Percentiles rank a stretch among this genome's conserved stretches.
These are phyloP conservation scores for Sebastes baramenuke DNA, from an alignment of 2,797 vertebrate genomes.

Conservation along the genomic window DNA sequence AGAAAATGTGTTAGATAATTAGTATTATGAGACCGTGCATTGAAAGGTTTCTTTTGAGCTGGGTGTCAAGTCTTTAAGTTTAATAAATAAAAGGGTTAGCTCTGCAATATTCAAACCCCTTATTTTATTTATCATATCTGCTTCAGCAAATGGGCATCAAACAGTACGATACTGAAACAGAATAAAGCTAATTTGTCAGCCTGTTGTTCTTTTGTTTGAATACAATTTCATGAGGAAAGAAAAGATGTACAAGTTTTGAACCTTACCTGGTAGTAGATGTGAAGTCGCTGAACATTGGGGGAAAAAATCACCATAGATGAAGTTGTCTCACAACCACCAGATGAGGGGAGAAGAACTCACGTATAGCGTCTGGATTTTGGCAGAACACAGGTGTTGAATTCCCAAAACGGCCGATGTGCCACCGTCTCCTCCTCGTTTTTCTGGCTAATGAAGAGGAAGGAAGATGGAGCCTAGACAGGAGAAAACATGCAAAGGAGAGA, in stretches of 20 bases:
- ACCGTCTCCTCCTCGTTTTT: not conserved
- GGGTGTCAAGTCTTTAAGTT: not conserved
- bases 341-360: not conserved
- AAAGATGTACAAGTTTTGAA: not conserved
- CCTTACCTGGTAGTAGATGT: not conserved
- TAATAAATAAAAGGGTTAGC: not conserved
- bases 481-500: not conserved
- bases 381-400: constrained; percentile 16
- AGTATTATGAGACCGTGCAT: not conserved
- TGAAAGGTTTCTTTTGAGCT: not conserved
- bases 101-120: not conserved
- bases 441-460: not conserved
- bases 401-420: not conserved
- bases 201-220: not conserved
- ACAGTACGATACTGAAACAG: not conserved
- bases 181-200: not conserved
- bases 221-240: not conserved
- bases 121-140: not conserved
- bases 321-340: not conserved
- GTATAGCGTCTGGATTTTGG: not conserved
- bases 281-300: not conserved
- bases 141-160: not conserved
- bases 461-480: not conserved
- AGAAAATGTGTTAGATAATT: not conserved
- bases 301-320: not conserved